A percentile compares a stretch with the other conserved stretches of the same genome.
Conservation (phyloP, 2,113 vertebrate species). For the Genyomyrus donnyi region DNA sequence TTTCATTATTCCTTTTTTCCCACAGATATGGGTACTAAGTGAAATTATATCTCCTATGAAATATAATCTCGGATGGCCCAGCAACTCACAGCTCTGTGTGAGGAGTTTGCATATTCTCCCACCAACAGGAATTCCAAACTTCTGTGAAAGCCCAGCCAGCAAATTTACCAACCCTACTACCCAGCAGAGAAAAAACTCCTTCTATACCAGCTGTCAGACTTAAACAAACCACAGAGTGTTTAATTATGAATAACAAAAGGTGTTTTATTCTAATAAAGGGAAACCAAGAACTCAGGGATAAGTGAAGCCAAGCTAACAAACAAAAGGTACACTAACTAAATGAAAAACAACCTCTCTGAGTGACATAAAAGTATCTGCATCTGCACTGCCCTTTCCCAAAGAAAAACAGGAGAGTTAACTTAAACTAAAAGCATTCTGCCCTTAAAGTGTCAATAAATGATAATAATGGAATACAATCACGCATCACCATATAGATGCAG, state of each 20-base stretch:
- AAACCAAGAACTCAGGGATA: background rate
- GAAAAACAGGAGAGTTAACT: background rate
- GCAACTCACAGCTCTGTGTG: background rate
- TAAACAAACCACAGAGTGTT: background rate
- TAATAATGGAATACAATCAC: background rate
- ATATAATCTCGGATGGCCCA: background rate
- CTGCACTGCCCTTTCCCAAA: background rate
- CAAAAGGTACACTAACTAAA: background rate
- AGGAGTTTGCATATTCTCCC: background rate
- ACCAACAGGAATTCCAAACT: background rate
- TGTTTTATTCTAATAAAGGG: background rate
- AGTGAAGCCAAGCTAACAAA: background rate
- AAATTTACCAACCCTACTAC: background rate
- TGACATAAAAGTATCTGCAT: background rate
- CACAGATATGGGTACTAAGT: background rate
- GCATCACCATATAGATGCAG: background rate
- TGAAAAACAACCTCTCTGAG: background rate
- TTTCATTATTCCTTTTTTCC: background rate
- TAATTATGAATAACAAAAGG: background rate
- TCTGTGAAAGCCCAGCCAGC: background rate
- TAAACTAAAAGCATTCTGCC: background rate
- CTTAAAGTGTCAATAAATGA: background rate
- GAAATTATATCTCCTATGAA: background rate
- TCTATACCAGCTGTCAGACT: background rate
- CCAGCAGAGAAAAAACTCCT: background rate